Conservation (phyloP, 2,797 vertebrate species). For the Euthynnus affinis region DNA sequence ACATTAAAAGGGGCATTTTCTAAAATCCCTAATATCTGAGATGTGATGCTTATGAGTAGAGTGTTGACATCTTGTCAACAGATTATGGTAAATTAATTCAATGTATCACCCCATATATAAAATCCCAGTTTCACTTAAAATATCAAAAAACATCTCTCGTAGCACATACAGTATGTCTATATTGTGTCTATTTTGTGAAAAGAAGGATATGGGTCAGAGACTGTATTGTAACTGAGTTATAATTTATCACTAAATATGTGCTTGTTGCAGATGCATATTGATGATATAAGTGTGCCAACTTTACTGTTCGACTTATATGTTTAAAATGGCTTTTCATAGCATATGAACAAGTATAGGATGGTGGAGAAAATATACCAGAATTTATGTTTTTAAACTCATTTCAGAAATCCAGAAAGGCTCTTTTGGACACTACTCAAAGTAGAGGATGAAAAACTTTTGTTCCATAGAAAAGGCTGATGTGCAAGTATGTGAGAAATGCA, state of each 20-base stretch:
- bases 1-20: background rate
- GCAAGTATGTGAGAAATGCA: background rate
- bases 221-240: too few relatives aligned
- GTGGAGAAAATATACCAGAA: background rate
- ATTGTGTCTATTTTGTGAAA: background rate
- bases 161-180: too few relatives aligned
- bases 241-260: background rate
- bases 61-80: background rate
- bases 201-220: background rate
- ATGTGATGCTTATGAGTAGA: background rate
- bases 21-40: background rate
- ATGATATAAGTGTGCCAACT: background rate
- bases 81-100: too few relatives aligned
- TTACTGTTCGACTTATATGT: background rate
- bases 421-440: background rate
- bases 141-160: too few relatives aligned
- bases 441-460: background rate
- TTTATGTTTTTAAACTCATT: background rate
- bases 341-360: background rate
- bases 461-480: background rate
- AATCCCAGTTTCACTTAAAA: background rate
- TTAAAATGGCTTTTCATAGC: background rate
- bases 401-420: background rate
- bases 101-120: background rate
- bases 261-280: conserved; percentile 1